Evolutionary conservation across 1,140 invertebrate genomes (phyloP).

Genomic region (Probaryconus sp.): DNA sequence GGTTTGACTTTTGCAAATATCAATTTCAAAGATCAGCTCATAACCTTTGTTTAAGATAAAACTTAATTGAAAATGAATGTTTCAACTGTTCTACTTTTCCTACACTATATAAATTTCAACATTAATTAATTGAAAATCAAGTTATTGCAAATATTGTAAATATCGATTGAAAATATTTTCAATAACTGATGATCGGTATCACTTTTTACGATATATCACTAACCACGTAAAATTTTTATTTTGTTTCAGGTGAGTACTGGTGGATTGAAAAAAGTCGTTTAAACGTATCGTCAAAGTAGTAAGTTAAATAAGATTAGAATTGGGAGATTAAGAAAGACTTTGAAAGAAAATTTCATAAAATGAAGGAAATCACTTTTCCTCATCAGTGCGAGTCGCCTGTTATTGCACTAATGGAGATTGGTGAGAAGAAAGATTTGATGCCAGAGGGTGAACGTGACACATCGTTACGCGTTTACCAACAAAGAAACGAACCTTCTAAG

Average conservation of each 20-base stretch:
- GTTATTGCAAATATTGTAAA: no score
- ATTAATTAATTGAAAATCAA: no score
- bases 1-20: background rate
- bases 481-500: slow-evolving; percentile 30
- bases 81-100: no score
- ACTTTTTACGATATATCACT: no score
- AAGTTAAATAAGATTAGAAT: background rate
- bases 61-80: no score
- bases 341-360: slow-evolving; percentile 11
- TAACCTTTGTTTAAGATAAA: no score
- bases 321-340: slow-evolving; percentile 10
- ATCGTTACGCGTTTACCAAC: slow-evolving; percentile 46
- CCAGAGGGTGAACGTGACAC: slow-evolving; percentile 40
- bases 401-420: slow-evolving; percentile 43
- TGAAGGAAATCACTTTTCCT: slow-evolving; percentile 40
- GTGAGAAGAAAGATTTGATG: slow-evolving; percentile 43
- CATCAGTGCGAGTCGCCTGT: slow-evolving; percentile 16
- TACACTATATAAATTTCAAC: no score
- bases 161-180: no score
- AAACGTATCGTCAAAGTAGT: background rate
- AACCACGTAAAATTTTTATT: background rate
- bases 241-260: slow-evolving; percentile 2
- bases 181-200: no score
- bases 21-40: background rate
- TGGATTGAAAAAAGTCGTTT: background rate